A percentile compares a stretch with the other conserved stretches of the same genome.
phyloP scores from a whole-genome alignment of 2,113 vertebrate species.

The Phalacrocorax aristotelis region DNA sequence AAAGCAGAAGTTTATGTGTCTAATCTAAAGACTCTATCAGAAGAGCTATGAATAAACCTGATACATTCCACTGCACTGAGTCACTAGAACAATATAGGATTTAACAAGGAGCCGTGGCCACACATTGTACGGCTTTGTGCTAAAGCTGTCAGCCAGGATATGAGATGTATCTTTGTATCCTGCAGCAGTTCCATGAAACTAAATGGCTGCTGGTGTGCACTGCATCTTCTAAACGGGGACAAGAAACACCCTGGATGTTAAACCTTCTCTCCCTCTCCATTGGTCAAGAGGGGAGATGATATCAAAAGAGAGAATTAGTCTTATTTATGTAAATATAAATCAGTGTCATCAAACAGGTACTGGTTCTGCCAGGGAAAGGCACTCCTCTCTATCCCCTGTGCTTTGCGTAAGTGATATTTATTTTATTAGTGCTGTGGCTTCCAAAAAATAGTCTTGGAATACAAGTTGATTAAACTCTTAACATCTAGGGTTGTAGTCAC shows the following conservation, averaged over 20 bases:
- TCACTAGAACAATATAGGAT: not conserved
- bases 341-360: not conserved
- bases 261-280: not conserved
- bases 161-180: not conserved
- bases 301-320: not conserved
- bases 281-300: not conserved
- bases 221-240: not conserved
- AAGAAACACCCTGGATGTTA: not conserved
- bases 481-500: not conserved
- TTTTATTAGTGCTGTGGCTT: not conserved
- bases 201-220: not conserved
- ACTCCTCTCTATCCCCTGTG: not conserved
- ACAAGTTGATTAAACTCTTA: fast-evolving
- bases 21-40: not conserved
- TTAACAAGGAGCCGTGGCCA: not conserved
- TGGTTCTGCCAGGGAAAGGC: not conserved
- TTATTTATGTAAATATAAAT: not conserved
- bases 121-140: not conserved
- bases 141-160: not conserved
- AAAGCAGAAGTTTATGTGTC: not conserved
- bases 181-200: not conserved
- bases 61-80: not conserved
- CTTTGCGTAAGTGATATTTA: not conserved
- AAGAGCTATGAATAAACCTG: not conserved
- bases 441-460: not conserved